Evolutionary conservation across 2,113 vertebrate genomes (phyloP), one percentile per base, ranked within the genome.

Genomic region (Seriola aureovittata): DNA sequence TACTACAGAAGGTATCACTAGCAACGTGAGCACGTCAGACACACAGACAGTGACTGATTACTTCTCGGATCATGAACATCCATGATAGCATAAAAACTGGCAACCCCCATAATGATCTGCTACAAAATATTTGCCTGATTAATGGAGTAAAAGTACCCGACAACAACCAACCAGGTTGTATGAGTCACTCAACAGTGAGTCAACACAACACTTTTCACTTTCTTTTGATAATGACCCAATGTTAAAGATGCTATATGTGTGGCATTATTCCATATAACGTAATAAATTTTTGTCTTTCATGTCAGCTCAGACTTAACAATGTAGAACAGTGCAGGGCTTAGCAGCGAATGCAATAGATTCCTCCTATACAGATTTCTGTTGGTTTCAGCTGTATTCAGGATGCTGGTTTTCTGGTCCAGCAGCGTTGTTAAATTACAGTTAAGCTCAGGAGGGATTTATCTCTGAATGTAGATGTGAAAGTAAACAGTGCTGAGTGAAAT

Each of bases 111-210:
- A 78, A 62, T 71, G 86, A 73, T 84, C 78, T 92, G 82, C 62
- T n/a, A n/a, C 23, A 40, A 50, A 86, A 85, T 87, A 78, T 38
- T 59, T 85, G 64, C 40, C 78, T 83, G 77, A 92, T 83, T 81
- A 85, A 88, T 83, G 78, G 66, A 50, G 64, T 65, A 46, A 54
- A 44, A 78, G 34, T 76, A 82, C 36, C 72, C 36, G 58, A 74
- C 34, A 38, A 66, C 54, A 79, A 57, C n/a, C 29, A 75, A 16
- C 64, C 48, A 48, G 54, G 58, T 60, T 83, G 23, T 52, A 38
- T 17, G 59, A 19, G 21, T 57, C 55, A 10, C 0, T 0, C 66
- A 17, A 36, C 7, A 12, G 82, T 29, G 29, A 29, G 29, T 29
- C 29, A 54, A 74, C 77, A 66, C 71, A 48, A 36, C 13, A 21